phyloP scores from a whole-genome alignment of 2,113 vertebrate species.

The Tetrao urogallus region DNA sequence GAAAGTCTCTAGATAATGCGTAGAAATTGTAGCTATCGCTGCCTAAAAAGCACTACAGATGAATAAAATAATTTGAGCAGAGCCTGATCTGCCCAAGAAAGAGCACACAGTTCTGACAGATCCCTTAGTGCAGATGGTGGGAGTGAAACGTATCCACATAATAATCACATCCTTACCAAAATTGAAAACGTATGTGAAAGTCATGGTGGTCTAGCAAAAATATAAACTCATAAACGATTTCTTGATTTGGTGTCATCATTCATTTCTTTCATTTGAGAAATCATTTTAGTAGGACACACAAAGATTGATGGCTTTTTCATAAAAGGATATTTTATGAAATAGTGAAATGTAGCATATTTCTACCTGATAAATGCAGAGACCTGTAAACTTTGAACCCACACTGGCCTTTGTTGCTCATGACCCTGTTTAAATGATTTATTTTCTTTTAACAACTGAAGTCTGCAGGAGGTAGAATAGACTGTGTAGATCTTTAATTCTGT shows the following conservation, averaged over 20 bases:
- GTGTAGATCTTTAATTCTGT: conserved; percentile 61
- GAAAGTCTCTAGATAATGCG: background rate
- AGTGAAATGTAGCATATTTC: conserved; percentile 87
- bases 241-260: conserved; percentile 79
- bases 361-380: conserved; percentile 91
- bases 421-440: conserved; percentile 90
- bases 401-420: conserved; percentile 92
- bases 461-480: conserved; percentile 64
- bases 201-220: conserved; percentile 85
- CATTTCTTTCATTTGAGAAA: conserved; percentile 81
- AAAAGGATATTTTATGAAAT: conserved; percentile 81
- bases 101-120: conserved; percentile 65
- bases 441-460: conserved; percentile 78
- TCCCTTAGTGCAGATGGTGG: conserved; percentile 76
- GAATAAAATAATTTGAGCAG: conserved; percentile 59
- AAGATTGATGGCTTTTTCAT: conserved; percentile 83
- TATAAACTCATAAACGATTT: conserved; percentile 80
- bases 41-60: conserved; percentile 22
- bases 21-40: conserved; percentile 39
- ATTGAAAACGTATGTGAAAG: conserved; percentile 84
- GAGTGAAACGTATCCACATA: conserved; percentile 86
- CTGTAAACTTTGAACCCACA: conserved; percentile 89
- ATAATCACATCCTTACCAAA: conserved; percentile 81
- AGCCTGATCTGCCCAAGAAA: conserved; percentile 65
- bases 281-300: conserved; percentile 69